Percentiles rank a stretch among this genome's conserved stretches.
Evolutionary conservation across 2,888 invertebrate genomes (phyloP).

Genomic region (Epinotia bilunana): DNA sequence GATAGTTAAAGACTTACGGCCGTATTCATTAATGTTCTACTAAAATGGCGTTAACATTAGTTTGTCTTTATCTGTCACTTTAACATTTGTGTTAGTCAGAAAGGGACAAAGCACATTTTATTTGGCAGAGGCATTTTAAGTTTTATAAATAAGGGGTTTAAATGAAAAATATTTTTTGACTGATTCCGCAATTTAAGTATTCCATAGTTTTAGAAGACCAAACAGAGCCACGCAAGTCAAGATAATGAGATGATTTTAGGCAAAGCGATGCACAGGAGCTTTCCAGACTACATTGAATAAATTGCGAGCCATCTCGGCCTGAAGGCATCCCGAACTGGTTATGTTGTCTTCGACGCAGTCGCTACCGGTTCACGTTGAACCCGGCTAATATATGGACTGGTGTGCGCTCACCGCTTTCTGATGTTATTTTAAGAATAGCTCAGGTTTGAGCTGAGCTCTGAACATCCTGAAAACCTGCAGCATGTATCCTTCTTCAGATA

Average conservation of each 20-base stretch:
- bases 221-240: background rate
- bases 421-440: constrained; percentile 45
- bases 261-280: background rate
- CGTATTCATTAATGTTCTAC: background rate
- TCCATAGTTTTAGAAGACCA: background rate
- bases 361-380: constrained; percentile 42
- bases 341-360: constrained; percentile 45
- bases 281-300: constrained; percentile 1
- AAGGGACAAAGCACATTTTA: too few relatives aligned
- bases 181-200: background rate
- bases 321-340: constrained; percentile 44
- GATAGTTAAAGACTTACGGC: too few relatives aligned
- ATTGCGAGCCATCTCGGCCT: constrained; percentile 14
- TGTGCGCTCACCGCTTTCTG: constrained; percentile 44
- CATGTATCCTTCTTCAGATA: background rate
- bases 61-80: too few relatives aligned
- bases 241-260: constrained; percentile 4
- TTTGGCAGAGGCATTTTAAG: too few relatives aligned
- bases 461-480: background rate
- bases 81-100: too few relatives aligned
- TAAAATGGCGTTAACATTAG: background rate
- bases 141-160: too few relatives aligned
- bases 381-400: constrained; percentile 30
- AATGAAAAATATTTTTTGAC: background rate
- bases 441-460: background rate